A percentile compares a stretch with the other conserved stretches of the same genome.
Evolutionary conservation across 2,113 vertebrate species (phyloP).

Genomic region (Platichthys flesus): DNA sequence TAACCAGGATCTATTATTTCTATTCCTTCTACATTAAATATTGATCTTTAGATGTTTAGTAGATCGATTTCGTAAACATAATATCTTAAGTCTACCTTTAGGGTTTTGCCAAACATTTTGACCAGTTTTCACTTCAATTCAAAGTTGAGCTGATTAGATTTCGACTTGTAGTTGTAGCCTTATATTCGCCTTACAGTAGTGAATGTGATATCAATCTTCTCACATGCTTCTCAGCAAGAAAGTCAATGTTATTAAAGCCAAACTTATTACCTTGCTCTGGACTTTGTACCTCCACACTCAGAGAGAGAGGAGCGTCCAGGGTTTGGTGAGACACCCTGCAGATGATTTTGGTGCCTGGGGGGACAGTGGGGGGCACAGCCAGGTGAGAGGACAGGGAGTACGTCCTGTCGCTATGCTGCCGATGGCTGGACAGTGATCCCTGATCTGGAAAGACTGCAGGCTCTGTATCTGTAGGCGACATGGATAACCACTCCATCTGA

Average conservation of each 20-base stretch:
- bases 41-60: no score
- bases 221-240: no score
- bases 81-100: no score
- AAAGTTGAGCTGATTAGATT: no score
- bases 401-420: conserved; percentile 81
- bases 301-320: conserved; percentile 51
- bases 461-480: conserved; percentile 67
- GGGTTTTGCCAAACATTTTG: no score
- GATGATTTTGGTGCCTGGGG: conserved; percentile 78
- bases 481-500: conserved; percentile 81
- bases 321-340: conserved; percentile 84
- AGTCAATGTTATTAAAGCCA: background rate
- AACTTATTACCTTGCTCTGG: conserved; percentile 62
- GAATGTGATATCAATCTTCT: no score
- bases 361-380: conserved; percentile 42
- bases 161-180: no score
- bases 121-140: no score
- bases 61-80: no score
- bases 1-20: background rate
- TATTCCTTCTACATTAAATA: background rate
- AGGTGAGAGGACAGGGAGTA: conserved; percentile 83
- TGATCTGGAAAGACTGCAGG: conserved; percentile 63
- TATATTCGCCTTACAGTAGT: no score
- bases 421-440: conserved; percentile 83
- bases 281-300: conserved; percentile 64